Evolutionary conservation across 2,888 invertebrate species (phyloP).

Genomic region (Sicus ferrugineus): DNA sequence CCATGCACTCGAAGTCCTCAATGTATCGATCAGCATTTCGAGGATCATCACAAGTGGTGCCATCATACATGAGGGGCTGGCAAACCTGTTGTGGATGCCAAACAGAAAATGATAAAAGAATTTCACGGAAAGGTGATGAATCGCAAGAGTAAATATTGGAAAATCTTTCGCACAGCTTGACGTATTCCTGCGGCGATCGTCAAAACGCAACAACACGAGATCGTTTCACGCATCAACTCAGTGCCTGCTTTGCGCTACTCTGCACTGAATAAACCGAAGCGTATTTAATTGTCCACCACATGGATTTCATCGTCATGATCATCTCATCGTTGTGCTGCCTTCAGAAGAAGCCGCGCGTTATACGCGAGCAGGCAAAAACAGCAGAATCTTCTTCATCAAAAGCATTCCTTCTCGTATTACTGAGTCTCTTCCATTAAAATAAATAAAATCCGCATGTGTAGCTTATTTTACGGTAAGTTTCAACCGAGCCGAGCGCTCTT

Average conservation of each 20-base stretch:
- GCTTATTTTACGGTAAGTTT: neutral
- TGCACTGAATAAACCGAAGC: neutral
- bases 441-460: neutral
- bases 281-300: neutral
- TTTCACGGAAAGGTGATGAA: neutral
- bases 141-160: constrained; percentile 12
- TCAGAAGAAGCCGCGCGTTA: constrained; percentile 8
- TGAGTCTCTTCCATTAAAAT: neutral
- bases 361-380: no score
- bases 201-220: neutral
- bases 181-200: no score
- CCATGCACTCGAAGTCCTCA: constrained; percentile 75
- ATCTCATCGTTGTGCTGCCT: neutral
- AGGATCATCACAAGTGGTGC: constrained; percentile 68
- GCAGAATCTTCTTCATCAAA: no score
- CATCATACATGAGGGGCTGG: constrained; percentile 70
- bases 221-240: neutral
- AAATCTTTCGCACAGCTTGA: no score
- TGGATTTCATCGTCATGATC: neutral
- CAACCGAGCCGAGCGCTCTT: neutral
- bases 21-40: constrained; percentile 73
- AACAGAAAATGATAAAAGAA: neutral
- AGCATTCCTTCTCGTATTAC: neutral
- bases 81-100: constrained; percentile 72
- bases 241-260: neutral